phyloP scores from a whole-genome alignment of 2,888 invertebrate species.

The Eremobia ochroleuca region DNA sequence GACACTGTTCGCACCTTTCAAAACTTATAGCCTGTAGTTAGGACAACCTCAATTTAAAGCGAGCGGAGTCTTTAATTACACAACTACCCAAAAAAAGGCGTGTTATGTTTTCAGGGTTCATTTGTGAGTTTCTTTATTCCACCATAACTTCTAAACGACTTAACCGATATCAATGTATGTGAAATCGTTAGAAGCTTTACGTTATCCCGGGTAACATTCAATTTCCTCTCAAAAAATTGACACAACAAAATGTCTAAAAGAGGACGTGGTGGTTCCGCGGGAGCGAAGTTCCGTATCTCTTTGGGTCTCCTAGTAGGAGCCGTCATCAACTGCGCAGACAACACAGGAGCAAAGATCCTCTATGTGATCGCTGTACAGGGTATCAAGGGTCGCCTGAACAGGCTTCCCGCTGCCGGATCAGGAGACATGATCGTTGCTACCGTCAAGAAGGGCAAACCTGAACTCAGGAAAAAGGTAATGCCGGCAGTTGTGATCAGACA shows the following conservation, averaged over 20 bases:
- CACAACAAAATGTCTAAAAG: conserved; percentile 93
- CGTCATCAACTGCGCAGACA: conserved; percentile 99
- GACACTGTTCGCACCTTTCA: background rate
- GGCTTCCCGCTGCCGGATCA: conserved; percentile 99
- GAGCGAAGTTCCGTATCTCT: conserved; percentile 99
- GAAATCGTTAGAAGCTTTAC: no score
- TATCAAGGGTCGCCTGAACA: conserved; percentile 99
- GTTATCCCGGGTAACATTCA: no score
- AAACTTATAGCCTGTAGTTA: background rate
- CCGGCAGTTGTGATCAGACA: conserved; percentile 99
- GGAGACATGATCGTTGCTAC: conserved; percentile 99
- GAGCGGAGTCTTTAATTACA: background rate
- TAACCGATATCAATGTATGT: no score
- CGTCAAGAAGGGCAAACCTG: conserved; percentile 99
- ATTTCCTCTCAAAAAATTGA: conserved; percentile 88
- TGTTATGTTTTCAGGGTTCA: no score
- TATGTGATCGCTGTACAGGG: conserved; percentile 99
- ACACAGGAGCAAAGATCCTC: conserved; percentile 99
- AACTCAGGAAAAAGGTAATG: conserved; percentile 99
- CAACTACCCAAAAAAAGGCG: no score
- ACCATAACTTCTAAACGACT: conserved; percentile 71
- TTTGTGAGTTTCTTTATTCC: no score
- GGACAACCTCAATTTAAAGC: background rate
- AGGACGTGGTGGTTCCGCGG: conserved; percentile 99
- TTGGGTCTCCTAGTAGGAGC: conserved; percentile 99